Base-by-base conservation (phyloP, 2,113 vertebrate genomes). In the Nothocercus nigrocapillus region DNA sequence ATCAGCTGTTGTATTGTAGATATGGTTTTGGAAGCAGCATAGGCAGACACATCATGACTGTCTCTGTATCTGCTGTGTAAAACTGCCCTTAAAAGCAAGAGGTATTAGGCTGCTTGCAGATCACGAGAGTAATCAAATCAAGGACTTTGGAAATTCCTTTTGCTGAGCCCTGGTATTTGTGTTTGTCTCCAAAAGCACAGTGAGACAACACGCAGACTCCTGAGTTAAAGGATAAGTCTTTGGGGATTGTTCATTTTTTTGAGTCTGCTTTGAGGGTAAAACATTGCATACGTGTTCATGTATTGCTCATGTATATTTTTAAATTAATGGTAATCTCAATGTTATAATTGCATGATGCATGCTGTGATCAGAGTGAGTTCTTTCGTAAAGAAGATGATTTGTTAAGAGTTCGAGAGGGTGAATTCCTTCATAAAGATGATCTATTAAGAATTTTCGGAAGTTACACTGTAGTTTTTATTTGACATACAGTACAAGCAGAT, bases 301-400 rank as follows among this genome's bases (percentile, higher is more conserved):
- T 49, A 49, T 18, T 36, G 53, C 86, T 84, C 21, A 17, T 64
- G 17, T 15, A 14, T 13, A 7, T 49, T 70, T 59, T 89, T 47
- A 28, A 74, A 89, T 42, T 17, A 82, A 11, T 34, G 18, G n/a
- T 34, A 8, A 45, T 69, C 22, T 70, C n/a, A 70, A 58, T 32
- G 7, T 21, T 32, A 54, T 76, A 47, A 59, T 63, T 93, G 87
- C 36, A 17, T 67, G 27, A 34, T 51, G 6, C 1, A 5, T 44
- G 9, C 38, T 58, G 40, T 69, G 51, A 70, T 67, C 8, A 49
- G 25, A 54, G 21, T 20, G 7, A 90, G 69, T 74, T 44, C 3
- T 63, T 93, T 61, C 27, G 64, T 47, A 20, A 70, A 82, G 0
- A 70, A 82, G 0, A 0, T 1, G 25, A 4, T 51, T 49, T 17